These are phyloP conservation scores for Hipposideros larvatus DNA, from an alignment of 2,797 vertebrate species.

Conservation along the genomic window DNA sequence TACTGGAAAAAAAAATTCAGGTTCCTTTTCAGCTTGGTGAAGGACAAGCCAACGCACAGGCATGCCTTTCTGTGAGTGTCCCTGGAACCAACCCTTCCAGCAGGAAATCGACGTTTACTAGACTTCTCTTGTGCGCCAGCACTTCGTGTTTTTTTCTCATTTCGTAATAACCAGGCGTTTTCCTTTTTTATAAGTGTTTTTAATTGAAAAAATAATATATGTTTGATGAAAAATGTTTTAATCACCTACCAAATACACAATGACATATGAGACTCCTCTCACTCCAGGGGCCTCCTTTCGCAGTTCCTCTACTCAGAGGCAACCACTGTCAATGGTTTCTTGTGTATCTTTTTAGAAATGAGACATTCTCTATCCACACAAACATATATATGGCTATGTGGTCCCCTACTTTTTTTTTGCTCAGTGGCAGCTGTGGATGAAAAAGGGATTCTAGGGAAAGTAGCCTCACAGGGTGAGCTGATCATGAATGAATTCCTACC, in stretches of 20 bases:
- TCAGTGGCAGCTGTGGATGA: neutral
- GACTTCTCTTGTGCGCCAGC: neutral
- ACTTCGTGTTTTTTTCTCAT: neutral
- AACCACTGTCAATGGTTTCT: neutral
- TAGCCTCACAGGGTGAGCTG: no score
- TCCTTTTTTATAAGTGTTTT: neutral
- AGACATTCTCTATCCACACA: neutral
- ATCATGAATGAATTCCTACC: no score
- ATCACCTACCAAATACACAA: neutral
- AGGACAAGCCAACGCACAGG: neutral
- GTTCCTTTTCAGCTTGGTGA: neutral
- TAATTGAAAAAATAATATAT: neutral
- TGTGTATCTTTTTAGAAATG: neutral
- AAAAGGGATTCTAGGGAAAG: no score
- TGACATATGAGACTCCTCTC: neutral
- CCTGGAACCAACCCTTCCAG: neutral
- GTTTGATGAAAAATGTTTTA: conserved; percentile 23
- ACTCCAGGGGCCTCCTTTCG: neutral
- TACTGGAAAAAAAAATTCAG: neutral
- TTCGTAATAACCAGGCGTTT: neutral
- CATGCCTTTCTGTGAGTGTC: neutral
- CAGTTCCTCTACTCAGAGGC: neutral
- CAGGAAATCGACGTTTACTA: neutral
- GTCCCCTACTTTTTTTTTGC: neutral
- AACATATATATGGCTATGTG: neutral